Base-by-base conservation (phyloP, 2,113 vertebrate species). In the Lagopus leucura region DNA sequence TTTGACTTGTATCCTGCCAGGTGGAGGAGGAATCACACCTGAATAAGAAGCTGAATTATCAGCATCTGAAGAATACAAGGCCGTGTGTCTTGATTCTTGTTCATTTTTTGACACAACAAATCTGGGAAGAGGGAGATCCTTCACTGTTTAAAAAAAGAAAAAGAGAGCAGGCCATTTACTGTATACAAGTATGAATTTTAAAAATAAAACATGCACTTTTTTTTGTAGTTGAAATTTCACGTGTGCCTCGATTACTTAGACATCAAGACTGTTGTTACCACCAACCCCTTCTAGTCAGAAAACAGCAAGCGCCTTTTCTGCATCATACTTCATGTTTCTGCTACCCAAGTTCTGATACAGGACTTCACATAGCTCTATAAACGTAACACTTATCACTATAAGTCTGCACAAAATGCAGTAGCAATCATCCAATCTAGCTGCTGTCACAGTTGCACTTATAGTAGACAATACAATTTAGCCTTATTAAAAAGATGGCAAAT, bases 21-120 rank as follows among this genome's bases (percentile, higher is more conserved):
- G 99, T 13, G 99, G 99, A 83, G 99, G 98, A 87, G 99, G 99
- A 89, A 99, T 99, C 61, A 99, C 98, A 60, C 98, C 98, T 42
- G 98, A 97, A 94, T 99, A 99, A 34, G 99, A 97, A n/a, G 98
- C 98, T 90, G 98, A 96, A 91, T 98, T 98, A 96, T 99, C 99
- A 42, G 98, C 95, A 96, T 99, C 99, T 80, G 99, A 98, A 93
- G 98, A 97, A 94, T 99, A 99, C 78, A 98, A 97, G 30, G 98
- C 96, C 13, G 98, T 90, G 45, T 98, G 98, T 91, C 99, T 98
- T 66, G 98, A 98, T 93, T 99, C 99, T 55, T 99, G 99, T 86
- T 99, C 99, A 43, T 99, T 99, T 97, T 99, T 99, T 91, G 98
- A 98, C 91, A 99, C 98, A 86, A 98, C 98, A 84, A 99, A 99